A percentile compares a stretch with the other conserved stretches of the same genome.
These are phyloP conservation scores for Mustela nigripes DNA, from an alignment of 2,113 vertebrate species.

Conservation along the genomic window DNA sequence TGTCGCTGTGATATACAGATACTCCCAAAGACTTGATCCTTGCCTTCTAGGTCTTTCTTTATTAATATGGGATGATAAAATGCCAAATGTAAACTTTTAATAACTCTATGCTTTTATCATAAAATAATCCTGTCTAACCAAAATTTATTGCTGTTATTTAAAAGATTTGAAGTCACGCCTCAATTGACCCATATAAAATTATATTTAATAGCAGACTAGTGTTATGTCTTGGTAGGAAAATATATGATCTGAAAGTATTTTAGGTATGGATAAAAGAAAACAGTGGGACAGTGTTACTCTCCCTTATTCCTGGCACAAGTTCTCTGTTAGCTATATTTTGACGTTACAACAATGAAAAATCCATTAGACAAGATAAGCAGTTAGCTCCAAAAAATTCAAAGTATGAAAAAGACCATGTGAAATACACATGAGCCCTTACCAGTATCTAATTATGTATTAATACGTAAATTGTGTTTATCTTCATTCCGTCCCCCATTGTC, in stretches of 20 bases:
- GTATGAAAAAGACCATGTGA: background rate
- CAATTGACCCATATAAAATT: background rate
- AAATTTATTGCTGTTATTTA: background rate
- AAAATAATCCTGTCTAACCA: background rate
- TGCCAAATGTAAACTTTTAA: constrained; percentile 28
- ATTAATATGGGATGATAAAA: background rate
- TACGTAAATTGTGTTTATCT: background rate
- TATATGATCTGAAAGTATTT: background rate
- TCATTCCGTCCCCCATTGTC: background rate
- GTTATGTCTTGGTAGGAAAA: background rate
- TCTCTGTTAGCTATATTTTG: background rate
- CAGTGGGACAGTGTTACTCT: too few relatives aligned
- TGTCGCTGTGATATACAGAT: background rate
- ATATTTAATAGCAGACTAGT: background rate
- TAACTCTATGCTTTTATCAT: constrained; percentile 11
- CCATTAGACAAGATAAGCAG: background rate
- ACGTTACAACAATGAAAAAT: background rate
- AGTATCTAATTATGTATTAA: too few relatives aligned
- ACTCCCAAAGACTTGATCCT: background rate
- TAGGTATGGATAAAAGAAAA: background rate
- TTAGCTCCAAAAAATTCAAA: background rate
- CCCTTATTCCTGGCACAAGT: background rate
- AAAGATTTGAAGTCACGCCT: constrained; percentile 14
- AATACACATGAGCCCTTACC: background rate
- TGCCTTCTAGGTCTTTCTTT: background rate